Conservation (phyloP, 2,888 invertebrate genomes). For the Diloba caeruleocephala region DNA sequence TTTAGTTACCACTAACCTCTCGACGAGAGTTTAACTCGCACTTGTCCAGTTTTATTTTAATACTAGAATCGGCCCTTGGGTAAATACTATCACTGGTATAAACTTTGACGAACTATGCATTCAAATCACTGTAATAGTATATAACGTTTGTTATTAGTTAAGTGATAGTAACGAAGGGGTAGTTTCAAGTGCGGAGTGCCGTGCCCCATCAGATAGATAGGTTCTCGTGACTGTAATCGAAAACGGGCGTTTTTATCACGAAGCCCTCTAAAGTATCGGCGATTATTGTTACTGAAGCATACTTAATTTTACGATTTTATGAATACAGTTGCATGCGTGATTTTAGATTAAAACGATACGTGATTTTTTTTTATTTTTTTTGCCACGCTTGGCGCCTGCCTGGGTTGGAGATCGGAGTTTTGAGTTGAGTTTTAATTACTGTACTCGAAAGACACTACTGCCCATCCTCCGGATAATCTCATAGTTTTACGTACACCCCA, state of each 20-base stretch:
- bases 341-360: constrained; percentile 28
- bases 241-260: constrained; percentile 33
- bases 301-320: constrained; percentile 31
- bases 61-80: no score
- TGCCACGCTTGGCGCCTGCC: no score
- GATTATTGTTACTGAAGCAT: constrained; percentile 33
- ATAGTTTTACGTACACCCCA: no score
- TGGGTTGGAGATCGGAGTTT: no score
- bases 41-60: no score
- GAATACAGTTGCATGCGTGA: constrained; percentile 14
- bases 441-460: no score
- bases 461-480: no score
- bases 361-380: no score
- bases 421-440: no score
- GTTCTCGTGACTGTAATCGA: constrained; percentile 70
- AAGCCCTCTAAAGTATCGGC: constrained; percentile 15
- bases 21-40: no score
- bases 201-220: constrained; percentile 73
- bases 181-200: constrained; percentile 64
- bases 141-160: constrained; percentile 75
- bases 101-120: constrained; percentile 62
- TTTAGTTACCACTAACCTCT: no score
- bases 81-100: no score
- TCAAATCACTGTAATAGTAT: constrained; percentile 60
- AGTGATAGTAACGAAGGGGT: constrained; percentile 67